A percentile compares a stretch with the other conserved stretches of the same genome.
Evolutionary conservation across 2,888 invertebrate genomes (phyloP).

Genomic region (Cacoxenus indagator): DNA sequence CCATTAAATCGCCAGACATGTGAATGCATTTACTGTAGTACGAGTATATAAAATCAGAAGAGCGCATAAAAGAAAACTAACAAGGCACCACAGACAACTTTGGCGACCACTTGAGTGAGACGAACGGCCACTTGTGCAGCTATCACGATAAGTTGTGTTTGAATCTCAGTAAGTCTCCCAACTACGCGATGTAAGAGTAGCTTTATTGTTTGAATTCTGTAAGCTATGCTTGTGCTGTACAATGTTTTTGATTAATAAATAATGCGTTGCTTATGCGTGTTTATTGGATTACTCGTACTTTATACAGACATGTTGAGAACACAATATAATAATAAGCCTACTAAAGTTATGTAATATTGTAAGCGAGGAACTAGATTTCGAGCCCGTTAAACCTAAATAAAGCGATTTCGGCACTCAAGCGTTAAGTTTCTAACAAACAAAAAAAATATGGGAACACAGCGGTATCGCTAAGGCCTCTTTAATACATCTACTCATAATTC

Average conservation of each 20-base stretch:
- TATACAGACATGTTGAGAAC: background rate
- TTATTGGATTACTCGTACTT: background rate
- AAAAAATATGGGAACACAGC: no score
- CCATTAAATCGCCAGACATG: background rate
- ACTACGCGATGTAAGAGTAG: no score
- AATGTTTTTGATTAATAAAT: conserved; percentile 59
- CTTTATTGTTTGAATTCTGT: no score
- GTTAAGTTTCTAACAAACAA: no score
- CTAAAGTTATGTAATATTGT: background rate
- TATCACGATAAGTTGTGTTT: background rate
- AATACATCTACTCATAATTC: no score
- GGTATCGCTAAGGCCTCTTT: no score
- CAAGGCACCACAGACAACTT: background rate
- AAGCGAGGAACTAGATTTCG: no score
- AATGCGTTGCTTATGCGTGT: conserved; percentile 38
- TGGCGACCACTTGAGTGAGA: background rate
- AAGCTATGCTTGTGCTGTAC: background rate
- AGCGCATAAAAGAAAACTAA: background rate
- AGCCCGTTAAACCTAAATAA: no score
- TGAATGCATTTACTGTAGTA: background rate
- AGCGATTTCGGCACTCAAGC: no score
- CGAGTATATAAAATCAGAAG: background rate
- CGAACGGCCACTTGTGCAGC: background rate
- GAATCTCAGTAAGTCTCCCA: no score
- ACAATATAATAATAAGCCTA: background rate